A percentile compares a stretch with the other conserved stretches of the same genome.
phyloP scores from a whole-genome alignment of 2,113 vertebrate species.

The Arothron firmamentum region DNA sequence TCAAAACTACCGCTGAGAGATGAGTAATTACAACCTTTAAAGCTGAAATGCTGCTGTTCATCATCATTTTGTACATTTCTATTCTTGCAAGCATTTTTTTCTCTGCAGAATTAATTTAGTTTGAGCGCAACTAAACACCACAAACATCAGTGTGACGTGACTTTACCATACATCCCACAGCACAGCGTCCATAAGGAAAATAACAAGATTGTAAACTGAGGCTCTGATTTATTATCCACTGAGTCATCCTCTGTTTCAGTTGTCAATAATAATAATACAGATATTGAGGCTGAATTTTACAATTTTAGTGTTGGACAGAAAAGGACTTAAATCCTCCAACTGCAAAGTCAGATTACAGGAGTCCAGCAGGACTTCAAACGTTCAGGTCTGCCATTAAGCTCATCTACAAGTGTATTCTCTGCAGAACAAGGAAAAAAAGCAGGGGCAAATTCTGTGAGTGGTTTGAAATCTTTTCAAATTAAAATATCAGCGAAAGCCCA shows the following conservation, averaged over 20 bases:
- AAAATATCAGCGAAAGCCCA: conserved; percentile 26
- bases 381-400: conserved; percentile 39
- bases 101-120: neutral
- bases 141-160: too few relatives aligned
- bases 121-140: neutral
- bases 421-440: conserved; percentile 12
- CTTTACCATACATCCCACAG: too few relatives aligned
- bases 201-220: too few relatives aligned
- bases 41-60: too few relatives aligned
- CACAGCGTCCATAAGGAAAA: too few relatives aligned
- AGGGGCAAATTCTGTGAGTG: conserved; percentile 22
- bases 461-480: conserved; percentile 53
- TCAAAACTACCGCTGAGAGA: neutral
- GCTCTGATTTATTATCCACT: too few relatives aligned
- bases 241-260: too few relatives aligned
- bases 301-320: too few relatives aligned
- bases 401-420: conserved; percentile 30
- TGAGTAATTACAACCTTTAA: too few relatives aligned
- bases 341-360: conserved; percentile 36
- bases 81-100: neutral
- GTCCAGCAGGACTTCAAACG: conserved; percentile 32
- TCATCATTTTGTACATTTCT: neutral
- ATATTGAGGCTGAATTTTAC: too few relatives aligned
- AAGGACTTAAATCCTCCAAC: too few relatives aligned
- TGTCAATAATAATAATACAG: too few relatives aligned